Percentiles rank a stretch among this genome's conserved stretches.
Conservation (phyloP, 2,888 invertebrate genomes). For the Apodemia mormo region DNA sequence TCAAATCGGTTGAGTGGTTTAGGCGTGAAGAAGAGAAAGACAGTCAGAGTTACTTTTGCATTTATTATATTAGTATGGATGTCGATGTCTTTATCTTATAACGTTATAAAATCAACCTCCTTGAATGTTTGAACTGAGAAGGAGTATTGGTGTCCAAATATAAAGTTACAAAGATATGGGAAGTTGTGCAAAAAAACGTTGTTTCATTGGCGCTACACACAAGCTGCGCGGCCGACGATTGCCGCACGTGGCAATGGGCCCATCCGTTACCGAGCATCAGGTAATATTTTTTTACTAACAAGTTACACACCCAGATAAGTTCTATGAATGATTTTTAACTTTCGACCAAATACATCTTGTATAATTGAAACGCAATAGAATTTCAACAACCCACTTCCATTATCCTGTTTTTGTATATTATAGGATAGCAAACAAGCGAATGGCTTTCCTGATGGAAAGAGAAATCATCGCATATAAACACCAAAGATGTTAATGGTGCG, state of each 20-base stretch:
- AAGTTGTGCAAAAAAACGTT: constrained; percentile 31
- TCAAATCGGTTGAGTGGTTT: too few relatives aligned
- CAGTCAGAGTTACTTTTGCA: too few relatives aligned
- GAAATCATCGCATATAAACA: too few relatives aligned
- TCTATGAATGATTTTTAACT: constrained; percentile 62
- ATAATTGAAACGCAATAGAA: background rate
- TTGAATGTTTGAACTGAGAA: background rate
- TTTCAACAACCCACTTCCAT: too few relatives aligned
- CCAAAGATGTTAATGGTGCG: too few relatives aligned
- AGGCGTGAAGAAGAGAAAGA: too few relatives aligned
- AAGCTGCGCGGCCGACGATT: constrained; percentile 53
- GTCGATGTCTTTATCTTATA: too few relatives aligned
- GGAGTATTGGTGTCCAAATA: constrained; percentile 8
- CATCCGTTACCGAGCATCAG: constrained; percentile 74
- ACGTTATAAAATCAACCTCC: background rate
- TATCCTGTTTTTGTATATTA: too few relatives aligned
- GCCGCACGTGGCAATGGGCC: constrained; percentile 76
- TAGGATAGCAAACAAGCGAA: too few relatives aligned
- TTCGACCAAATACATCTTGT: constrained; percentile 6
- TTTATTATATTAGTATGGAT: too few relatives aligned
- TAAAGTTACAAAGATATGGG: constrained; percentile 23
- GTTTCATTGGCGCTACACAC: constrained; percentile 37
- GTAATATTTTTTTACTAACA: constrained; percentile 65
- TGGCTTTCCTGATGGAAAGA: too few relatives aligned
- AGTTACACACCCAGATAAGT: constrained; percentile 49